Evolutionary conservation across 2,888 invertebrate genomes (phyloP).

Genomic region (Sarcophaga caerulescens): DNA sequence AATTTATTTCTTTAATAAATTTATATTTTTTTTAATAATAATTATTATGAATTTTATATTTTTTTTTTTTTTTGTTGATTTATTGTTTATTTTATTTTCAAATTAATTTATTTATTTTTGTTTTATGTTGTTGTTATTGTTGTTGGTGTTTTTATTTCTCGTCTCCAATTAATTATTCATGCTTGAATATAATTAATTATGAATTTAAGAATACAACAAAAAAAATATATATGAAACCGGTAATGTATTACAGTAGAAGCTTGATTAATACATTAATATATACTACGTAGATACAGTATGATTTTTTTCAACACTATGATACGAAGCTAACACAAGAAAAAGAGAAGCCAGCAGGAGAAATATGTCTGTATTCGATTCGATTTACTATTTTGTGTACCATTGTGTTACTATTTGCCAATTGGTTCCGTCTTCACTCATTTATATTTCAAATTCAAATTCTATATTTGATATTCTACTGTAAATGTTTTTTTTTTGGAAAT

Average conservation of each 20-base stretch:
- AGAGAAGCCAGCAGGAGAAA: no score
- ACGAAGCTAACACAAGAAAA: no score
- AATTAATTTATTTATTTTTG: not conserved
- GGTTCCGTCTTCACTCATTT: no score
- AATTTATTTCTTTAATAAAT: not conserved
- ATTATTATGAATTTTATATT: no score
- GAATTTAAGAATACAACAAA: not conserved
- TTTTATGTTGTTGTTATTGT: not conserved
- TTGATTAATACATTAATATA: not conserved
- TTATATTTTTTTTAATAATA: not conserved
- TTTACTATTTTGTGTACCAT: no score
- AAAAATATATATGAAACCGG: not conserved
- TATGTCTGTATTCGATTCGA: no score
- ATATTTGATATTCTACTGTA: no score
- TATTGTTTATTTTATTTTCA: no score
- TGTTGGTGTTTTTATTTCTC: slow-evolving; percentile 4
- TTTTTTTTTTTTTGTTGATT: no score
- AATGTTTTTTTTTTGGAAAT: no score
- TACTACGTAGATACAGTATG: not conserved
- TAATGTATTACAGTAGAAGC: slow-evolving; percentile 6
- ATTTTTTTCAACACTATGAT: not conserved
- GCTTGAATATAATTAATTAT: slow-evolving; percentile 51
- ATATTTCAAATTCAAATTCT: no score
- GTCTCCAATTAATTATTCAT: slow-evolving; percentile 37
- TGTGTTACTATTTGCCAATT: no score